phyloP scores from a whole-genome alignment of 1,140 invertebrate genomes.

The Diabrotica virgifera region DNA sequence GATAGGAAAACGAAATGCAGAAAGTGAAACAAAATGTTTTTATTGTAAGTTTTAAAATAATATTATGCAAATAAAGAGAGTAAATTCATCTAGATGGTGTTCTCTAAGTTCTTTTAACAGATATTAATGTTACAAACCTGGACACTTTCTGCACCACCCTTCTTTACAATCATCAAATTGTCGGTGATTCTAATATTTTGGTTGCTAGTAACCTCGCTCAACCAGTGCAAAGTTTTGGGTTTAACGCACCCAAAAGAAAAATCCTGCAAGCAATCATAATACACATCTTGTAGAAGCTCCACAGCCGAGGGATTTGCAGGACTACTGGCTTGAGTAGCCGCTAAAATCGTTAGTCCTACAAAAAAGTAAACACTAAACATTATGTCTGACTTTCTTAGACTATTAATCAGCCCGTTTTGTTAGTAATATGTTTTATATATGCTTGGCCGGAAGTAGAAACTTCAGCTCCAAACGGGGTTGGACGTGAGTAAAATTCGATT shows the following conservation, averaged over 20 bases:
- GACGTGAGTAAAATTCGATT: conserved; percentile 41
- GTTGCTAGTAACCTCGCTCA: conserved; percentile 62
- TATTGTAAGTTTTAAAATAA: no score
- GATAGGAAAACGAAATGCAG: no score
- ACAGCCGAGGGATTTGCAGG: conserved; percentile 50
- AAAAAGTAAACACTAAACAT: neutral
- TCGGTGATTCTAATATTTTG: conserved; percentile 70
- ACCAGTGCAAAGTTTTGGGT: conserved; percentile 71
- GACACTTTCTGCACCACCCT: conserved; percentile 49
- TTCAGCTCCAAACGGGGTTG: conserved; percentile 42
- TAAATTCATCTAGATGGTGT: no score
- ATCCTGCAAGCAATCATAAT: conserved; percentile 60
- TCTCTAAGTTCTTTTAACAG: no score
- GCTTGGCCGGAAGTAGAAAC: conserved; percentile 46
- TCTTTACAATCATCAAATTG: conserved; percentile 67
- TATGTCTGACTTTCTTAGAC: neutral
- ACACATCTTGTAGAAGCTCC: conserved; percentile 60
- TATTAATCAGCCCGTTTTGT: neutral
- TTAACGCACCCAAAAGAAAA: conserved; percentile 68
- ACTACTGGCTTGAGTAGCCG: conserved; percentile 25
- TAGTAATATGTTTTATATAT: conserved; percentile 38
- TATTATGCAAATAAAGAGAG: no score
- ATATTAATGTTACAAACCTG: conserved; percentile 32
- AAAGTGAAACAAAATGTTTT: no score
- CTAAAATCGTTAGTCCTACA: conserved; percentile 21